Conservation (phyloP, 1,140 invertebrate genomes). For the Hermetia illucens region DNA sequence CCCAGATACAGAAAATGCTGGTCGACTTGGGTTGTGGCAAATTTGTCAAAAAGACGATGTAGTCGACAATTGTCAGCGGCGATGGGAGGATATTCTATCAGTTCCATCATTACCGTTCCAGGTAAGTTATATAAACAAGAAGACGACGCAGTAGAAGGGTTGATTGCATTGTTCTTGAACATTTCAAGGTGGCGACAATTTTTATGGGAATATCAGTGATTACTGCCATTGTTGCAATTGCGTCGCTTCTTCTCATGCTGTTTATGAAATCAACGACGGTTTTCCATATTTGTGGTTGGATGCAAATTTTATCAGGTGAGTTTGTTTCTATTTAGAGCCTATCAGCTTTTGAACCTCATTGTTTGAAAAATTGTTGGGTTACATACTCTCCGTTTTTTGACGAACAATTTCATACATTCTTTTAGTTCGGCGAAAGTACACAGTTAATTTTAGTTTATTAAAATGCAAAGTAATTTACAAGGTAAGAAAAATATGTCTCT, state of each 20-base stretch:
- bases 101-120: slow-evolving; percentile 63
- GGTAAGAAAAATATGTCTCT: too few relatives aligned
- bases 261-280: slow-evolving; percentile 88
- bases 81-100: slow-evolving; percentile 67
- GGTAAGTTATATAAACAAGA: slow-evolving; percentile 30
- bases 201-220: slow-evolving; percentile 77
- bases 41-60: slow-evolving; percentile 58
- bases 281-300: slow-evolving; percentile 84
- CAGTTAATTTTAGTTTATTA: too few relatives aligned
- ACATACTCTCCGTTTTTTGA: too few relatives aligned
- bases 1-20: slow-evolving; percentile 69
- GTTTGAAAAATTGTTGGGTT: too few relatives aligned
- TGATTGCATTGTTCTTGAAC: slow-evolving; percentile 2
- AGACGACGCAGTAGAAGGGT: neutral
- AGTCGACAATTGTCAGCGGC: slow-evolving; percentile 63
- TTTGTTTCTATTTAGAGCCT: too few relatives aligned
- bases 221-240: slow-evolving; percentile 70
- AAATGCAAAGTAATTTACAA: too few relatives aligned
- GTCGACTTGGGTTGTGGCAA: slow-evolving; percentile 85
- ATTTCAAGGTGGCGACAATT: slow-evolving; percentile 56
- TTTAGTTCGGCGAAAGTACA: too few relatives aligned
- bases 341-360: too few relatives aligned
- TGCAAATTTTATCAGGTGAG: slow-evolving; percentile 86
- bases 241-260: slow-evolving; percentile 82
- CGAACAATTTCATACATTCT: too few relatives aligned